phyloP scores from a whole-genome alignment of 1,140 invertebrate species.

The Drosophila kurseongensis region DNA sequence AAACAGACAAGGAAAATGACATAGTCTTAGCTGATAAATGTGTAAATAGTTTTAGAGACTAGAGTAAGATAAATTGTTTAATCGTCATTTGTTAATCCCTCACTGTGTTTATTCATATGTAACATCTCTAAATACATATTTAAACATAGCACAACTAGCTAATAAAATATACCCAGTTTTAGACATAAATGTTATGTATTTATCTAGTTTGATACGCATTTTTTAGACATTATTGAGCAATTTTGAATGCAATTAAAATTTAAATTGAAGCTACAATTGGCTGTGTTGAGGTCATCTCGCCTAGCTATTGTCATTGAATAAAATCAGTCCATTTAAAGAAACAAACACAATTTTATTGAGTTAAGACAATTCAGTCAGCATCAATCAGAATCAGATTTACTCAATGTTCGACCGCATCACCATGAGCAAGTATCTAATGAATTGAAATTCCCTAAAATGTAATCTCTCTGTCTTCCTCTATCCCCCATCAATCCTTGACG shows the following conservation, averaged over 20 bases:
- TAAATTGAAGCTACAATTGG: constrained; percentile 16
- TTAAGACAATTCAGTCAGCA: constrained; percentile 18
- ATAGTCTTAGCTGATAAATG: constrained; percentile 25
- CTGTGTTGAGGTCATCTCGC: constrained; percentile 11
- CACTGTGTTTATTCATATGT: constrained; percentile 3
- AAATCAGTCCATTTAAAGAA: constrained; percentile 51
- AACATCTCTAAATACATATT: background rate
- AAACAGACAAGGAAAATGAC: background rate
- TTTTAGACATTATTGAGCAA: constrained; percentile 47
- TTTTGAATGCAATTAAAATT: constrained; percentile 54
- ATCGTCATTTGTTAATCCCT: constrained; percentile 8
- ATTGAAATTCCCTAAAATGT: constrained; percentile 53
- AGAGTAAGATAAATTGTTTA: constrained; percentile 29
- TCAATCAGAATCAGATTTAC: constrained; percentile 34
- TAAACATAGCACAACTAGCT: constrained; percentile 25
- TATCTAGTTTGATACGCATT: constrained; percentile 45
- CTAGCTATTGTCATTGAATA: constrained; percentile 10
- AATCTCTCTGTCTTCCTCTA: constrained; percentile 59
- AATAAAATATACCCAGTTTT: constrained; percentile 20
- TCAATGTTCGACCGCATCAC: constrained; percentile 29
- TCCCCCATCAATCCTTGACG: constrained; percentile 23
- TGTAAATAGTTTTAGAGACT: constrained; percentile 32
- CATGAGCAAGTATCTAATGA: constrained; percentile 43
- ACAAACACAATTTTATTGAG: constrained; percentile 70
- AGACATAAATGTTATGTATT: constrained; percentile 19